These are phyloP conservation scores for Alces alces DNA, from an alignment of 2,113 vertebrate genomes.

Conservation along the genomic window DNA sequence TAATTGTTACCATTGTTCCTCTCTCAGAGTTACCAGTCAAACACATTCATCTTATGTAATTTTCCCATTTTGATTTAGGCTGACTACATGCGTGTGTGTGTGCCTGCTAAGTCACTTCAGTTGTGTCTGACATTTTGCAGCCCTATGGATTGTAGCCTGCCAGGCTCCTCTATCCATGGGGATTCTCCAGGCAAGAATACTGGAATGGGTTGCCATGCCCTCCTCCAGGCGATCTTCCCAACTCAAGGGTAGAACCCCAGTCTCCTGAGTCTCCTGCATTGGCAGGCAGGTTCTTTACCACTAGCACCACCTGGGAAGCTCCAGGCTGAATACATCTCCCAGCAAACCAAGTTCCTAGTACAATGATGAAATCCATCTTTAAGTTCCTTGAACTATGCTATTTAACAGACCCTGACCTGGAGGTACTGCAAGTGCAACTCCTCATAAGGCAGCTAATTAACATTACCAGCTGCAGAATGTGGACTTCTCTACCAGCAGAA, in stretches of 20 bases:
- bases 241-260: not conserved
- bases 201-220: not conserved
- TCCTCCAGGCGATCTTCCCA: not conserved
- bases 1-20: not conserved
- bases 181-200: not conserved
- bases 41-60: not conserved
- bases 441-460: not conserved
- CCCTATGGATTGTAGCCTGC: not conserved
- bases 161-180: not conserved
- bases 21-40: conserved; percentile 22
- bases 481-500: not conserved
- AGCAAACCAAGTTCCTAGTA: not conserved
- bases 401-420: not conserved
- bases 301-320: not conserved
- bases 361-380: conserved; percentile 2
- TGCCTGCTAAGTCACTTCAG: not conserved
- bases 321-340: not conserved
- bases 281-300: not conserved
- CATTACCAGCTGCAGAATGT: not conserved
- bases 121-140: not conserved
- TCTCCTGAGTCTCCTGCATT: not conserved
- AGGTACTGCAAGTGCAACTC: not conserved
- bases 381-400: not conserved
- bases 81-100: not conserved
- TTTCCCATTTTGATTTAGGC: conserved; percentile 25